Percentiles rank a stretch among this genome's conserved stretches.
Conservation (phyloP, 1,140 invertebrate species). For the Notospermus geniculatus region DNA sequence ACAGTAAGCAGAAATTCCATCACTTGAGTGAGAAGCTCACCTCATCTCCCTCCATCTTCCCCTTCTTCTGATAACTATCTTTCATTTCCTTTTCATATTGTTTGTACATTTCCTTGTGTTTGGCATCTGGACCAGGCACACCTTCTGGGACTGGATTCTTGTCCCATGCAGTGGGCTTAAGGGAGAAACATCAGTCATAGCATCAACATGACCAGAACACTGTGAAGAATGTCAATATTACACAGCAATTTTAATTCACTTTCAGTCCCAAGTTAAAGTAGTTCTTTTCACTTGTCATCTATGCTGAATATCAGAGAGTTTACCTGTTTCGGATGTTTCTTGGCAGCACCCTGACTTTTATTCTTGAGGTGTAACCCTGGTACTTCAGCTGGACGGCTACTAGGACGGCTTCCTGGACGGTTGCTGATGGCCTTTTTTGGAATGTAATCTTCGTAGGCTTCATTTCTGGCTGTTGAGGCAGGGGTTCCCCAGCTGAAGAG, state of each 20-base stretch:
- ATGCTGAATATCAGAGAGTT: too few species aligned
- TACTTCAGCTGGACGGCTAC: conserved; percentile 22
- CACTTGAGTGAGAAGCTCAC: conserved; percentile 2
- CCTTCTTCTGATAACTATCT: conserved; percentile 26
- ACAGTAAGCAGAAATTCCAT: neutral
- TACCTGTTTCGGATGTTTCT: conserved; percentile 16
- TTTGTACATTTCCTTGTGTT: conserved; percentile 39
- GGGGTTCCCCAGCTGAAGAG: conserved; percentile 24
- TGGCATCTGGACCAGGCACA: conserved; percentile 31
- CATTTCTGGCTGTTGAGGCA: conserved; percentile 13
- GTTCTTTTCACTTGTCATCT: too few species aligned
- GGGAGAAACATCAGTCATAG: conserved; percentile 6
- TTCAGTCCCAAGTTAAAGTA: too few species aligned
- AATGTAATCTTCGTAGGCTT: neutral
- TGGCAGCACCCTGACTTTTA: conserved; percentile 6
- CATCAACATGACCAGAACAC: too few species aligned
- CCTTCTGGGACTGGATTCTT: conserved; percentile 29
- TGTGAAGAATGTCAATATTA: too few species aligned
- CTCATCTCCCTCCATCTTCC: neutral
- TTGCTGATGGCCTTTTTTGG: neutral
- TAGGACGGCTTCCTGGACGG: neutral
- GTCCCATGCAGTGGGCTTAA: conserved; percentile 44
- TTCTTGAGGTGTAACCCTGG: conserved; percentile 24
- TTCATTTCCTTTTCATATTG: conserved; percentile 44
- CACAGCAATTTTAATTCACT: too few species aligned